Evolutionary conservation across 1,140 invertebrate genomes (phyloP), one percentile per base, ranked within the genome.

Genomic region (Nephotettix cincticeps): DNA sequence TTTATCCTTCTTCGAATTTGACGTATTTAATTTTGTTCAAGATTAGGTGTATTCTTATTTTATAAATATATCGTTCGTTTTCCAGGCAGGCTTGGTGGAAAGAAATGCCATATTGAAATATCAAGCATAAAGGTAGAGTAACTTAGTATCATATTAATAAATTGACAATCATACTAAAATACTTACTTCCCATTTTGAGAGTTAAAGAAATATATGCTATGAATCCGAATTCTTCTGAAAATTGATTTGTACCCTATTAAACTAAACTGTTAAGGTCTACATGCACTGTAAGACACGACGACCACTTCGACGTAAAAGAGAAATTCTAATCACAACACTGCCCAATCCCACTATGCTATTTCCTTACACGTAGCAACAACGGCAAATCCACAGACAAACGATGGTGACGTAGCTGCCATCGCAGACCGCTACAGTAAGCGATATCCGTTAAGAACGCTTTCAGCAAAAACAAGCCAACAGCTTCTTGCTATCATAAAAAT

Each of bases 241-340:
- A 51, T 23, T 51, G 2, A n/a, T 19, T n/a, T n/a, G n/a, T n/a
- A n/a, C n/a, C n/a, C n/a, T n/a, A n/a, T n/a, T 28, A 23, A 23
- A 23, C 23, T 21, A 25, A 21, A 25, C 21, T 28, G 54, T 28
- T 25, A 25, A 9, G 28, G 2, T 29, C 27, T 64, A 64, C 28
- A 29, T 19, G 30, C 28, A 11, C 28, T 30, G 32, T 19, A 30
- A 32, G 30, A 28, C 30, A 64, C 43, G 40, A 43, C 43, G 61
- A 70, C 40, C 40, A 63, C 56, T 40, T 17, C 32, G 69, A 61
- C 36, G 72, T 56, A 32, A 51, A 71, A 23, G 68, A 68, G 28
- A 66, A 25, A 21, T 32, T 36, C 32, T 36, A 36, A 36, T 36
- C 32, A 36, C 32, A 36, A 36, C 32, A 36, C 32, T 36, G 32